Percentiles rank a stretch among this genome's conserved stretches.
phyloP scores from a whole-genome alignment of 1,140 invertebrate species.

The Cardiocondyla obscurior region DNA sequence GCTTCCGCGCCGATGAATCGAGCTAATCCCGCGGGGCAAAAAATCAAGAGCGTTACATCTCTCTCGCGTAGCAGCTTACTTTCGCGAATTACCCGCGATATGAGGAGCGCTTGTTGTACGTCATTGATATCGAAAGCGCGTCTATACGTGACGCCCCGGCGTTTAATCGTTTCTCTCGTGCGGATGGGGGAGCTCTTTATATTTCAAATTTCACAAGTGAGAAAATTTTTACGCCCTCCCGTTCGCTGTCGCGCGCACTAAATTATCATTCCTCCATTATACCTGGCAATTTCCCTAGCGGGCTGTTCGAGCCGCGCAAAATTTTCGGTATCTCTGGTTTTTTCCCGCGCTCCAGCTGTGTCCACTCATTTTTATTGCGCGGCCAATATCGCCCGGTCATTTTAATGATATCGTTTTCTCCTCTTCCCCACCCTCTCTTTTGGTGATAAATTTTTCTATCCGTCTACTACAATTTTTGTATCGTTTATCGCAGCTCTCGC shows the following conservation, averaged over 20 bases:
- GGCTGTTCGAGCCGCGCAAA: conserved; percentile 17
- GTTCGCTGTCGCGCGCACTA: conserved; percentile 23
- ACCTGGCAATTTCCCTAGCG: conserved; percentile 46
- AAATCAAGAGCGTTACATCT: conserved; percentile 43
- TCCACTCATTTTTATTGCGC: conserved; percentile 35
- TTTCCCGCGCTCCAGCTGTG: conserved; percentile 7
- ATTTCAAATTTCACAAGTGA: neutral
- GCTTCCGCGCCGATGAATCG: conserved; percentile 25
- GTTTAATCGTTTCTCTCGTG: neutral
- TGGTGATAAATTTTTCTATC: no score
- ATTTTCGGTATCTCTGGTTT: conserved; percentile 34
- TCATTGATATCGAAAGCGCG: neutral
- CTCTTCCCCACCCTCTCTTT: neutral
- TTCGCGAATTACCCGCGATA: conserved; percentile 40
- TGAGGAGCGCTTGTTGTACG: neutral
- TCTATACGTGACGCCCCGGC: neutral
- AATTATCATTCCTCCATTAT: conserved; percentile 53
- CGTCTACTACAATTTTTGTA: no score
- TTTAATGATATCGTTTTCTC: conserved; percentile 4
- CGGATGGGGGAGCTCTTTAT: neutral
- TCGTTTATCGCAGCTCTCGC: neutral
- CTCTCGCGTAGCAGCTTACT: conserved; percentile 21
- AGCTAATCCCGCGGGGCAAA: conserved; percentile 30
- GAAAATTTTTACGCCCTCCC: conserved; percentile 11
- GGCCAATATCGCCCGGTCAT: conserved; percentile 2